These are phyloP conservation scores for Phorcus lineatus DNA, from an alignment of 2,888 invertebrate species.

Conservation along the genomic window DNA sequence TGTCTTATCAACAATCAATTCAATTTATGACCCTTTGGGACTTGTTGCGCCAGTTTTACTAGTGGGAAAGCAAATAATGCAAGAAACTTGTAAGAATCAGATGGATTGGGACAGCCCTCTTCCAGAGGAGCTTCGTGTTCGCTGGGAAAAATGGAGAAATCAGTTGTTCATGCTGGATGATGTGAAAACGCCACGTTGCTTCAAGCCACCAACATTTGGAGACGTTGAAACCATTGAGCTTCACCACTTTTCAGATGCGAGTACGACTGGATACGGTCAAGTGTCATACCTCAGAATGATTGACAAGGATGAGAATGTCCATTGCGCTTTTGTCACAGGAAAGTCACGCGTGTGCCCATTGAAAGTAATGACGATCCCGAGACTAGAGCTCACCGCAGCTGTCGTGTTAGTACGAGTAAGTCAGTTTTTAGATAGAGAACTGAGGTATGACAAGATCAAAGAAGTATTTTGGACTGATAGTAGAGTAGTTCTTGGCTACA, in stretches of 20 bases:
- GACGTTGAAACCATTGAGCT: conserved; percentile 29
- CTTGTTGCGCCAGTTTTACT: conserved; percentile 48
- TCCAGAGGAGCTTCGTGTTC: conserved; percentile 30
- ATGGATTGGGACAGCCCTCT: conserved; percentile 51
- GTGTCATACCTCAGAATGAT: conserved; percentile 45
- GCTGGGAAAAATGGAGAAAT: conserved; percentile 43
- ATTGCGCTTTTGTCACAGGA: conserved; percentile 32
- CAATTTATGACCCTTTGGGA: conserved; percentile 51
- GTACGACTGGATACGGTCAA: conserved; percentile 43
- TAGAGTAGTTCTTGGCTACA: conserved; percentile 37
- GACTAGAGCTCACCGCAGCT: conserved; percentile 23
- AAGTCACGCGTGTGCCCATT: conserved; percentile 32
- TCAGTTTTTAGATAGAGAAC: conserved; percentile 28
- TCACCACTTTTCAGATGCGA: conserved; percentile 52
- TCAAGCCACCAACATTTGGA: conserved; percentile 43
- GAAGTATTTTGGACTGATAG: conserved; percentile 40
- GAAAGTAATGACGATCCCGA: conserved; percentile 25
- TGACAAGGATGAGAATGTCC: conserved; percentile 19
- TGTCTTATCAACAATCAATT: conserved; percentile 43
- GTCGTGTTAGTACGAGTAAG: conserved; percentile 31
- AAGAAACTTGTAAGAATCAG: conserved; percentile 40
- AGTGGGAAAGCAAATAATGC: conserved; percentile 47
- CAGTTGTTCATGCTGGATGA: conserved; percentile 26
- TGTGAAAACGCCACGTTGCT: conserved; percentile 34
- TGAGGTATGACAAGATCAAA: conserved; percentile 20